Evolutionary conservation across 1,140 invertebrate genomes (phyloP).

Genomic region (Gonatopus flavifemur): DNA sequence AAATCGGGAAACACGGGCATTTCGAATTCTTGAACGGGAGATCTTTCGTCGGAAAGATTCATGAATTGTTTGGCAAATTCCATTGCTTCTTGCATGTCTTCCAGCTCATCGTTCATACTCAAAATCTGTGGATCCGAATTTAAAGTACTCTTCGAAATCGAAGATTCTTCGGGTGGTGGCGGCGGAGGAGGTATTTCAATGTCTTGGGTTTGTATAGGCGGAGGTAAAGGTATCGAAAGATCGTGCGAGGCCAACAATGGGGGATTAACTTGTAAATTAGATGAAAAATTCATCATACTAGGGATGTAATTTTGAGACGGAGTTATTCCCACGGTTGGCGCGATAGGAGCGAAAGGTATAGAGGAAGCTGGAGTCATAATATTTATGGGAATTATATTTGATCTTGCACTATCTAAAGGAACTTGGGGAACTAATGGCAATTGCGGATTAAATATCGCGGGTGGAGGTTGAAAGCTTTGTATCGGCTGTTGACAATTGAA

Average conservation of each 20-base stretch:
- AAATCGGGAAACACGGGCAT: too few species aligned
- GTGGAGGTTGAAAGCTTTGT: conserved; percentile 26
- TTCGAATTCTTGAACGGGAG: not conserved
- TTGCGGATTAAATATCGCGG: conserved; percentile 33
- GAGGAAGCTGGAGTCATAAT: too few species aligned
- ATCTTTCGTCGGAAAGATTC: conserved; percentile 31
- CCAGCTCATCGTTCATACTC: conserved; percentile 40
- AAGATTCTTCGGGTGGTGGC: conserved; percentile 6
- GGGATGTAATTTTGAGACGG: too few species aligned
- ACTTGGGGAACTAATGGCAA: conserved; percentile 22
- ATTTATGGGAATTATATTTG: not conserved
- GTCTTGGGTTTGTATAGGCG: conserved; percentile 12
- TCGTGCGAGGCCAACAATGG: too few species aligned
- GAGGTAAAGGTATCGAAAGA: not conserved
- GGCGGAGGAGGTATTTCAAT: conserved; percentile 15
- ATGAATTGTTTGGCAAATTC: conserved; percentile 49
- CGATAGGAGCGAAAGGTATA: too few species aligned
- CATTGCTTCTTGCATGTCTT: conserved; percentile 51
- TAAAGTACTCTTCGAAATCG: not conserved
- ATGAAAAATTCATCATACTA: too few species aligned
- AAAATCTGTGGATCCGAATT: not conserved
- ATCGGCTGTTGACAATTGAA: conserved; percentile 20
- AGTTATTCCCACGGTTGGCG: too few species aligned
- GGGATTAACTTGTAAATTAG: too few species aligned
- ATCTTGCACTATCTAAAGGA: not conserved